phyloP scores from a whole-genome alignment of 2,113 vertebrate species.

The Pholis gunnellus region DNA sequence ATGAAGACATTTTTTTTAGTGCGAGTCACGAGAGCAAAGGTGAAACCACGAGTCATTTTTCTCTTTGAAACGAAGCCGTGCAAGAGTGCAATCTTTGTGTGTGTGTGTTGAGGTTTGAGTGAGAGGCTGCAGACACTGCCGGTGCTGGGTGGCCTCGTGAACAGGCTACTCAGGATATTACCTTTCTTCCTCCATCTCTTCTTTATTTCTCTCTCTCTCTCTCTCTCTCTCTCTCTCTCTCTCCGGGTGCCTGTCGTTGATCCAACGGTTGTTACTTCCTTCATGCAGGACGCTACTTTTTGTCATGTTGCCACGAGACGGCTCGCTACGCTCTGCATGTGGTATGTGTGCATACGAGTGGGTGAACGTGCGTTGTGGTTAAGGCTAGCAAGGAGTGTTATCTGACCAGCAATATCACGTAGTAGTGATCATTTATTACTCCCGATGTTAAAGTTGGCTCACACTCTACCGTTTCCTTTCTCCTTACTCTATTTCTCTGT shows the following conservation, averaged over 20 bases:
- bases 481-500: not conserved
- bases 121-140: slow-evolving; percentile 70
- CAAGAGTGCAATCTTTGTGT: not conserved
- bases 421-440: not conserved
- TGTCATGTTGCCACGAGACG: slow-evolving; percentile 32
- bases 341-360: not conserved
- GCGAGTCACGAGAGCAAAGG: not conserved
- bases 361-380: not conserved
- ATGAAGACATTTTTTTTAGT: slow-evolving; percentile 19
- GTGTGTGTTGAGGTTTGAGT: slow-evolving; percentile 32
- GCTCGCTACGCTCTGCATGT: not conserved
- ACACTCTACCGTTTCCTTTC: not conserved
- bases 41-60: not conserved
- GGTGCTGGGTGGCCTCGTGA: slow-evolving; percentile 71
- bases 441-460: slow-evolving; percentile 4
- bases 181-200: slow-evolving; percentile 52
- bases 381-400: not conserved
- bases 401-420: slow-evolving; percentile 6
- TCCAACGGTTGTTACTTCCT: slow-evolving; percentile 32
- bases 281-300: slow-evolving; percentile 13
- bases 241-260: slow-evolving; percentile 10
- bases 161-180: slow-evolving; percentile 63
- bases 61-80: slow-evolving; percentile 2
- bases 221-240: not conserved
- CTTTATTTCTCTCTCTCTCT: not conserved